A percentile compares a stretch with the other conserved stretches of the same genome.
Conservation (phyloP, 1,140 invertebrate species). For the Trichomalopsis sarcophagae region DNA sequence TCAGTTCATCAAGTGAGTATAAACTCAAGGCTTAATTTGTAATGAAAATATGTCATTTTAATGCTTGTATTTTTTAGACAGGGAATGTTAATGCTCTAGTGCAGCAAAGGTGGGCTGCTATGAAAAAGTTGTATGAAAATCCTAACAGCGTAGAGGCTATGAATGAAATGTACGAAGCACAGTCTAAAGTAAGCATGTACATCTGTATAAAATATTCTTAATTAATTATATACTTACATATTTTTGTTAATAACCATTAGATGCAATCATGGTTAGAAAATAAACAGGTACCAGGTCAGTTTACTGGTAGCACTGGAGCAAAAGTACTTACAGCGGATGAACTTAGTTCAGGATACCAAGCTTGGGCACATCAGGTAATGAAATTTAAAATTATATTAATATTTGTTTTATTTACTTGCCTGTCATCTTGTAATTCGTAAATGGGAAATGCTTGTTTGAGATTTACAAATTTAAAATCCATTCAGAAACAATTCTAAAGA, state of each 20-base stretch:
- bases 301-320: conserved; percentile 91
- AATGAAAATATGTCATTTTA: conserved; percentile 24
- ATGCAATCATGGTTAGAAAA: conserved; percentile 85
- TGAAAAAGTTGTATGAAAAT: conserved; percentile 87
- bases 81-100: conserved; percentile 89
- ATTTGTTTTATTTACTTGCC: background rate
- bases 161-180: conserved; percentile 82
- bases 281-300: conserved; percentile 88
- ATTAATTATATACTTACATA: conserved; percentile 17
- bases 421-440: conserved; percentile 7
- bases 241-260: conserved; percentile 68
- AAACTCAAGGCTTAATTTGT: background rate
- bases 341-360: conserved; percentile 89
- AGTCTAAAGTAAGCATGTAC: conserved; percentile 79
- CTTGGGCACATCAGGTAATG: conserved; percentile 93
- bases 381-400: conserved; percentile 9
- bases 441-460: conserved; percentile 27
- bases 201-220: conserved; percentile 54
- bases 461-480: background rate
- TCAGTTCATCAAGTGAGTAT: conserved; percentile 46
- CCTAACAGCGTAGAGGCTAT: conserved; percentile 86
- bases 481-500: background rate
- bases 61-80: conserved; percentile 68
- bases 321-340: conserved; percentile 89
- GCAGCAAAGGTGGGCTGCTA: conserved; percentile 87